Evolutionary conservation across 1,140 invertebrate genomes (phyloP), one percentile per base, ranked within the genome.

Genomic region (Trialeurodes vaporariorum): DNA sequence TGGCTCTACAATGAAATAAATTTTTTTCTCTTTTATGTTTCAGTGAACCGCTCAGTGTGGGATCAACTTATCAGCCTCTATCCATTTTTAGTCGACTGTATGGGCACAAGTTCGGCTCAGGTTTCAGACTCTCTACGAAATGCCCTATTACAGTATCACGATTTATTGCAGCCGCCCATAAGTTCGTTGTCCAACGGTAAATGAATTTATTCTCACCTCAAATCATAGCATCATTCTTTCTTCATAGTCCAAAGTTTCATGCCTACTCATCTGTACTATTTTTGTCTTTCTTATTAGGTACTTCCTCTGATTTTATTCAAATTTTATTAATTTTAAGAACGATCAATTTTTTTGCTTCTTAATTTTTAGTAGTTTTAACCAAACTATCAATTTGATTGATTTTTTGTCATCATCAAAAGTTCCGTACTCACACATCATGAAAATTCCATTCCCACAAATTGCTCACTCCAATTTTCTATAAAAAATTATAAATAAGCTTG

Each of bases 1-100:
- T n/a, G n/a, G n/a, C n/a, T n/a, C n/a, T n/a, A n/a, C 25, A 65
- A 40, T 22, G 13, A 2, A 27, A 65, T 61, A 23, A 61, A 64
- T 64, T 73, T 70, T 73, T 67, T 74, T 73, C n/a, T n/a, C n/a
- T n/a, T n/a, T n/a, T n/a, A n/a, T n/a, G n/a, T 72, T 78, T 65
- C 73, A 92, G 93, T 96, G 67, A 93, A 94, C 74, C 83, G 84
- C 70, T 86, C 85, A 24, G 92, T 95, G 0, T 98, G 95, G 95
- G 86, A 92, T 73, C 93, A 96, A 76, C 77, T 98, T 27, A 96
- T 98, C 72, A 86, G 83, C 27, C 78, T 98, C 12, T 98, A 97
- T 81, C 94, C 94, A 1, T 86, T 86, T 76, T 81, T 98, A 68
- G 94, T 96, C 17, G 89, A 93, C 74, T 93, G 93, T 78, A 92